Evolutionary conservation across 2,797 vertebrate species (phyloP).

Genomic region (Lutjanus campechanus): DNA sequence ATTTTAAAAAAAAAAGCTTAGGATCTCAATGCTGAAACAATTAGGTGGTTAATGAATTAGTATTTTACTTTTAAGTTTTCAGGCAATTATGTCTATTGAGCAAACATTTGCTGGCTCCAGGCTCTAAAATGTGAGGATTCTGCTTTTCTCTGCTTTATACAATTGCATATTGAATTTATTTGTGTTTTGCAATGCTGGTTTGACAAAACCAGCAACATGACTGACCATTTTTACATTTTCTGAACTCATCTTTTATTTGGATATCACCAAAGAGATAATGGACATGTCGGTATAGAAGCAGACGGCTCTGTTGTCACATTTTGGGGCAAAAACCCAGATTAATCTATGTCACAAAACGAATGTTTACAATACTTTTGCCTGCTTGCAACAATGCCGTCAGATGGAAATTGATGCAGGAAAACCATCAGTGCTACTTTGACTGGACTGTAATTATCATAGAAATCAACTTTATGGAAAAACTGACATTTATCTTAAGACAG

Average conservation of each 20-base stretch:
- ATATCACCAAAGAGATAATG: neutral
- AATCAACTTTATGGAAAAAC: neutral
- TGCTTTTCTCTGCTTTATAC: slow-evolving; percentile 3
- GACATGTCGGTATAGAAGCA: neutral
- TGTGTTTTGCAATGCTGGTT: neutral
- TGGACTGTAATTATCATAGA: neutral
- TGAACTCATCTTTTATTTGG: no score
- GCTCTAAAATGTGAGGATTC: neutral
- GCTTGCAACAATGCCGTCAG: neutral
- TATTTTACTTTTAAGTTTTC: neutral
- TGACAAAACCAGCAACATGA: neutral
- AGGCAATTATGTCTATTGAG: neutral
- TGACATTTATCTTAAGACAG: neutral
- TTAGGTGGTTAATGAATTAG: neutral
- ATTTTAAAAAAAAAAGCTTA: neutral
- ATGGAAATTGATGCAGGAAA: neutral
- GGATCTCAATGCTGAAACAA: neutral
- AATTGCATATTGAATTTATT: neutral
- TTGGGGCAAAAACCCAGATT: neutral
- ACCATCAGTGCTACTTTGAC: neutral
- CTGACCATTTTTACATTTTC: no score
- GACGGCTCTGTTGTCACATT: neutral
- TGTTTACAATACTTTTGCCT: neutral
- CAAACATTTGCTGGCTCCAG: no score
- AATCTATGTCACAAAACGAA: neutral